Base-by-base conservation (phyloP, 2,888 invertebrate species). In the Tholera decimalis region DNA sequence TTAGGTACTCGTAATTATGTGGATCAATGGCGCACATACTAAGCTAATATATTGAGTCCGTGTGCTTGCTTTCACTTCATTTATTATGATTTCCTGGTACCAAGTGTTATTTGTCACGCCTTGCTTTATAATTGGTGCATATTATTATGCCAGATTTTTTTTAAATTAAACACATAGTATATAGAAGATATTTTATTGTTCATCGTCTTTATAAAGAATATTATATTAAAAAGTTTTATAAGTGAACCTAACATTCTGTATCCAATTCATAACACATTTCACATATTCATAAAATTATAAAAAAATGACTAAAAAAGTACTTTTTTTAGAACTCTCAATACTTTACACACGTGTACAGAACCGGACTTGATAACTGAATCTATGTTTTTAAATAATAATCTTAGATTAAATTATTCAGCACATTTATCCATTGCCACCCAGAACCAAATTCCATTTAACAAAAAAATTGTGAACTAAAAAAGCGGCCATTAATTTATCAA, bases 401-500 rank as follows among this genome's bases (percentile, higher is more conserved):
- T 35, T 39, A 68, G 37, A 66, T 55, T 46, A 50, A 66, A 72
- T 72, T 44, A 73, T 68, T 66, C 63, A 76, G 59, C 33, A 73
- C 9, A 26, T 55, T 62, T 76, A 56, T 24, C 59, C 41, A 63
- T 73, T 77, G 63, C 89, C 88, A 88, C 88, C 85, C 88, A 85
- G 78, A 79, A 82, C 66, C 67, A 70, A 79, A 79, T 75, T 73
- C 55, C 56, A 76, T 73, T 67, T 74, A 75, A n/a, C n/a, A n/a
- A 54, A 76, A 85, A 81, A 85, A 81, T 75, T 41, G 8, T 47
- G 55, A 64, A 83, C 79, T 80, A 80, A 86, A 84, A 83, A 80
- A 80, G 61, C 79, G 67, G 77, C 82, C 80, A 88, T 89, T 86
- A 89, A 91, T 92, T 89, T 86, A 88, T 88, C 84, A 88, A 87